phyloP scores from a whole-genome alignment of 2,888 invertebrate species.

The Sycophila texana region DNA sequence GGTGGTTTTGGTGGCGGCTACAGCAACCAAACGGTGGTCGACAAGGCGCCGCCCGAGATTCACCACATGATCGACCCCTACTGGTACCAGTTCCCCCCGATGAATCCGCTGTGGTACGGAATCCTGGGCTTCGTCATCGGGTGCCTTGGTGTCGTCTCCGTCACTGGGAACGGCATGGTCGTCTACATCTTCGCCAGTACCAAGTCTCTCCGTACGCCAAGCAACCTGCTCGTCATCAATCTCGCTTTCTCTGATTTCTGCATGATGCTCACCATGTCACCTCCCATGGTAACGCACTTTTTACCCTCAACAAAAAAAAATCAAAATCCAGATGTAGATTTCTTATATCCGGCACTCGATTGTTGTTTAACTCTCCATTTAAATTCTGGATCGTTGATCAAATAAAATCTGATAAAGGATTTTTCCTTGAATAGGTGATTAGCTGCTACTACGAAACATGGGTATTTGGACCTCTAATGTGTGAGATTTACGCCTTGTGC shows the following conservation, averaged over 20 bases:
- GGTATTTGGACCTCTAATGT: conserved; percentile 84
- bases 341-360: no score
- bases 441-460: conserved; percentile 88
- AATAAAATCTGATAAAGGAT: background rate
- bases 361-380: no score
- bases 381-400: background rate
- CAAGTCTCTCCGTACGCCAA: conserved; percentile 89
- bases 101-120: conserved; percentile 93
- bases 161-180: conserved; percentile 85
- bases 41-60: conserved; percentile 85
- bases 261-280: conserved; percentile 91
- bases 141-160: conserved; percentile 83
- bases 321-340: no score
- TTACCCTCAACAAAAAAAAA: no score
- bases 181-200: conserved; percentile 86
- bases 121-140: conserved; percentile 88
- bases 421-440: conserved; percentile 75
- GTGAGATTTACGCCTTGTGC: conserved; percentile 90
- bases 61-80: conserved; percentile 85
- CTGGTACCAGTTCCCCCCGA: conserved; percentile 92
- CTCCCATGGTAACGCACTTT: conserved; percentile 80
- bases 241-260: conserved; percentile 93
- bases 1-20: conserved; percentile 83
- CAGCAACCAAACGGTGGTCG: conserved; percentile 89
- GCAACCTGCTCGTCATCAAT: conserved; percentile 93